A percentile compares a stretch with the other conserved stretches of the same genome.
Conservation (phyloP, 2,888 invertebrate species). For the Noctua pronuba region DNA sequence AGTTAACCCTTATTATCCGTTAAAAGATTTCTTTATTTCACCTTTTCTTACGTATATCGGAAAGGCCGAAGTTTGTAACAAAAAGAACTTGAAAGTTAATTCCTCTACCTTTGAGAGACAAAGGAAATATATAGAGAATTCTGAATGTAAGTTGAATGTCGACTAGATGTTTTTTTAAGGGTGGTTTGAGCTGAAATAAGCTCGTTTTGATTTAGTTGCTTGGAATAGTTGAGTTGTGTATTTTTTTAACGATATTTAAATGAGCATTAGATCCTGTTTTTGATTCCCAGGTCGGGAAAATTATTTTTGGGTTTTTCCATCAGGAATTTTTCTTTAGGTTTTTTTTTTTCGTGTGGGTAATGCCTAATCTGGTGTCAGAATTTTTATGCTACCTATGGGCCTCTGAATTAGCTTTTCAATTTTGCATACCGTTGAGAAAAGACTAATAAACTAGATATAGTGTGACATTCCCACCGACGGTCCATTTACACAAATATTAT, state of each 20-base stretch:
- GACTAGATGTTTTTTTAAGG: conserved; percentile 29
- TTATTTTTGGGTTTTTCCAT: no score
- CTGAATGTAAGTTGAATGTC: conserved; percentile 38
- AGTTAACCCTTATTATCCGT: conserved; percentile 54
- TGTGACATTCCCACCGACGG: no score
- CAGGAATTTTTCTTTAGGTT: no score
- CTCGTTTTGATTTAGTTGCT: conserved; percentile 33
- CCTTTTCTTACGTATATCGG: conserved; percentile 51
- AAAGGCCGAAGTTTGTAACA: conserved; percentile 57
- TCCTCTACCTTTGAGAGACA: conserved; percentile 60
- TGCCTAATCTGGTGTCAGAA: no score
- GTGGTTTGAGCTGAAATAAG: conserved; percentile 4
- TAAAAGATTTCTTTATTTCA: conserved; percentile 63
- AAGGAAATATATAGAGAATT: conserved; percentile 57
- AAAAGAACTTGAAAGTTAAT: conserved; percentile 65
- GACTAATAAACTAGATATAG: no score
- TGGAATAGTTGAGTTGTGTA: background rate
- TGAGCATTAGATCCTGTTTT: no score
- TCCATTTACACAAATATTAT: no score
- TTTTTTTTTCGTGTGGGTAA: background rate
- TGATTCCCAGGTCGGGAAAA: no score
- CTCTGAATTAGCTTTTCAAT: no score
- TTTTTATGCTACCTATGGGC: no score
- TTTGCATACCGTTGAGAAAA: no score
- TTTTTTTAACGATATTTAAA: background rate